A percentile compares a stretch with the other conserved stretches of the same genome.
These are phyloP conservation scores for Saccostrea glomerata DNA, from an alignment of 1,140 invertebrate genomes.

Conservation along the genomic window DNA sequence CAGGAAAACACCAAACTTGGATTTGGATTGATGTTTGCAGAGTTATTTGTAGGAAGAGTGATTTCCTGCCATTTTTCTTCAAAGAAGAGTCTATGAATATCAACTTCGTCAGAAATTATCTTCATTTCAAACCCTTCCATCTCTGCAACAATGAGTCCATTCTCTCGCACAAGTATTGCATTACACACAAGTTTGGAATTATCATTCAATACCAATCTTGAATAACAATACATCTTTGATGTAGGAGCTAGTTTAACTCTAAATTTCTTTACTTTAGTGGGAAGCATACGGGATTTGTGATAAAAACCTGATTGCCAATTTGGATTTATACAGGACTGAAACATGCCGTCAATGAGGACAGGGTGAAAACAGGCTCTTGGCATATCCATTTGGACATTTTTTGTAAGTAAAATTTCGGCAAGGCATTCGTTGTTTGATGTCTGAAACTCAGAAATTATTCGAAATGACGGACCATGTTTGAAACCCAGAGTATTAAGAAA, in stretches of 20 bases:
- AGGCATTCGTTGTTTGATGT: background rate
- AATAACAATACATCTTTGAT: background rate
- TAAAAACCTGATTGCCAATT: background rate
- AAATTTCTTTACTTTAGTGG: background rate
- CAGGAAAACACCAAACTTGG: background rate
- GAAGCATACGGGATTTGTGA: background rate
- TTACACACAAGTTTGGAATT: background rate
- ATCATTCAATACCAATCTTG: background rate
- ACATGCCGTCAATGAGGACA: background rate
- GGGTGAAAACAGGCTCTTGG: constrained; percentile 14
- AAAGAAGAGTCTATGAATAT: background rate
- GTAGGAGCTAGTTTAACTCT: background rate
- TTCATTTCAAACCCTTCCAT: background rate
- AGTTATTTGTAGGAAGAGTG: background rate
- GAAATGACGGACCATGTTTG: background rate
- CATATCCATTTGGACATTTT: background rate
- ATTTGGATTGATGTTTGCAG: background rate
- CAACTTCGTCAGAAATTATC: background rate
- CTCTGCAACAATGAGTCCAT: background rate
- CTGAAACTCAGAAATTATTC: background rate
- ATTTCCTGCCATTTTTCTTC: background rate
- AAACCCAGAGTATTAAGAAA: background rate
- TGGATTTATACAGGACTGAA: background rate
- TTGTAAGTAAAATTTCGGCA: background rate
- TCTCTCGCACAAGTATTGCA: background rate